These are phyloP conservation scores for Garrulus glandarius DNA, from an alignment of 2,797 vertebrate species.

Conservation along the genomic window DNA sequence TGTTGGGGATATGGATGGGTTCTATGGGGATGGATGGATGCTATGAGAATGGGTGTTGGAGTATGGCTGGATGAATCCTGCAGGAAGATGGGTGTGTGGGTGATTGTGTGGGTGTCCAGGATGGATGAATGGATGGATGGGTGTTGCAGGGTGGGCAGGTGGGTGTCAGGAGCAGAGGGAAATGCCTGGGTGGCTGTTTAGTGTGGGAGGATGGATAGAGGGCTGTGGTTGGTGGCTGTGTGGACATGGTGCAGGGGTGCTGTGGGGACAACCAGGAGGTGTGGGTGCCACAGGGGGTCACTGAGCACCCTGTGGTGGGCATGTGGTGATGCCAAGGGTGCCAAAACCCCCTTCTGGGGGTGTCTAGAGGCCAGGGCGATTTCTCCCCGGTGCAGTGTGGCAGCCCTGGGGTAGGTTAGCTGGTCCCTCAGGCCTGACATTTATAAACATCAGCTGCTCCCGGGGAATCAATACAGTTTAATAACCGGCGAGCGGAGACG, in stretches of 20 bases:
- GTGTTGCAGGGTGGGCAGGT: background rate
- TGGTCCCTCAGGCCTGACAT: slow-evolving; percentile 36
- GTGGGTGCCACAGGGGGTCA: background rate
- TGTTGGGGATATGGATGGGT: background rate
- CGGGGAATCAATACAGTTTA: slow-evolving; percentile 65
- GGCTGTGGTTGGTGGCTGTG: background rate
- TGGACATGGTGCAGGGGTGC: background rate
- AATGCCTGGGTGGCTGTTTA: background rate
- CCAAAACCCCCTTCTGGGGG: background rate
- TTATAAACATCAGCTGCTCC: slow-evolving; percentile 66
- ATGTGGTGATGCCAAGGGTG: rapidly evolving
- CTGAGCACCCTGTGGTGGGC: rapidly evolving
- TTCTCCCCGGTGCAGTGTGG: rapidly evolving
- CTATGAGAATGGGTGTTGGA: background rate
- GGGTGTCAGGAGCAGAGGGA: background rate
- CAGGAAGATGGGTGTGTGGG: background rate
- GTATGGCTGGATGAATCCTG: background rate
- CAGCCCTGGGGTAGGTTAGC: slow-evolving; percentile 25
- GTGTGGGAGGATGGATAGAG: background rate
- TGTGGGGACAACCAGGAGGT: background rate
- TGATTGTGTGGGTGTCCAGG: background rate
- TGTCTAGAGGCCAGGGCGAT: rapidly evolving
- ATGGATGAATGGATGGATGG: background rate
- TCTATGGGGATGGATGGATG: background rate
- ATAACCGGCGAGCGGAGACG: slow-evolving; percentile 59